Evolutionary conservation across 2,797 vertebrate species (phyloP), one percentile per base, ranked within the genome.

Genomic region (Discoglossus pictus): DNA sequence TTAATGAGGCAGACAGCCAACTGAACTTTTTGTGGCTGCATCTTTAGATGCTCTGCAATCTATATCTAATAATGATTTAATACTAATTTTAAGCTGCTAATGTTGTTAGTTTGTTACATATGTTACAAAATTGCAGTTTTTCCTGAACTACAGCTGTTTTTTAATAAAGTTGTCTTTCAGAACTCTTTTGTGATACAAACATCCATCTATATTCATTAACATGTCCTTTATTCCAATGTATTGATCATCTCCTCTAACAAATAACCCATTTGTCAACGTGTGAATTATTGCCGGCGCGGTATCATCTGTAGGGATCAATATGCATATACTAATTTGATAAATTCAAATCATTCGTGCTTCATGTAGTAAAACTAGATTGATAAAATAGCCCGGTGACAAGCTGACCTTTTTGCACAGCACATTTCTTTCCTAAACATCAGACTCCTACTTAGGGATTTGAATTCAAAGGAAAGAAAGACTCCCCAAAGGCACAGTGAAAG

Each of bases 251-350:
- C 24, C 25, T 68, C 18, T 51, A 51, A 68, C 12, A 4, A 38
- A 40, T 18, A 9, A 50, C 40, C 46, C 48, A 68, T 68, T 61
- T 53, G 65, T 61, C 56, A 61, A 46, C 56, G 51, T 43, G 51
- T 39, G 44, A 48, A 59, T 67, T 35, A 68, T 60, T 60, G 65
- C 55, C 24, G 38, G 27, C 13, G 24, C 24, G 9, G 36, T 60
- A 60, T 60, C 55, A 36, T 68, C 48, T 61, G 20, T 27, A 1
- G 39, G 9, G 46, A 68, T 68, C 65, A 46, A 68, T 68, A 53
- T 60, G 38, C 65, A 68, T 35, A 59, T 35, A 52, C 55, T 61
- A 61, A 68, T 68, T 51, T 68, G 48, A 68, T 68, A 61, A 68
- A 68, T 53, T 47, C 61, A 61, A 61, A 61, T 61, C 56, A 46